Percentiles rank a stretch among this genome's conserved stretches.
phyloP scores from a whole-genome alignment of 2,888 invertebrate species.

The Neocrepidodera transversa region DNA sequence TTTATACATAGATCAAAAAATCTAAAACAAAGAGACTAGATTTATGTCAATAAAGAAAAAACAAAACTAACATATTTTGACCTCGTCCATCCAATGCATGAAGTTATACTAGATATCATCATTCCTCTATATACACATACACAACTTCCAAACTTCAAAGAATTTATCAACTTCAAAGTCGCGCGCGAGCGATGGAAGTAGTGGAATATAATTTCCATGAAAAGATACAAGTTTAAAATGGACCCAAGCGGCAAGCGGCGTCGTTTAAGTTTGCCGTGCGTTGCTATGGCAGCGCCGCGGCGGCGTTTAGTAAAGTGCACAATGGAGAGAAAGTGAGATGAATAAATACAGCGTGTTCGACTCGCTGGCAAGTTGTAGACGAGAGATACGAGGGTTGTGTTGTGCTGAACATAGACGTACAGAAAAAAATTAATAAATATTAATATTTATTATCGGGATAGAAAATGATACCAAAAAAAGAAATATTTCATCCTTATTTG shows the following conservation, averaged over 20 bases:
- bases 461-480: not conserved
- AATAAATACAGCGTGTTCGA: slow-evolving; percentile 58
- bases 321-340: slow-evolving; percentile 57
- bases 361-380: slow-evolving; percentile 48
- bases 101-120: not conserved
- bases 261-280: slow-evolving; percentile 43
- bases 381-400: slow-evolving; percentile 30
- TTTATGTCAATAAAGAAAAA: too few species aligned
- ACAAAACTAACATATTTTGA: too few species aligned
- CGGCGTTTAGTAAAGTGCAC: slow-evolving; percentile 52
- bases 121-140: not conserved
- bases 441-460: not conserved
- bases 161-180: slow-evolving; percentile 25
- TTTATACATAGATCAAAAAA: too few species aligned
- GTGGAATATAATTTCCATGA: slow-evolving; percentile 40
- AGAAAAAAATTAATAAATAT: too few species aligned
- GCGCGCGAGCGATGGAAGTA: slow-evolving; percentile 10
- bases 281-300: slow-evolving; percentile 52
- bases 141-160: slow-evolving; percentile 24
- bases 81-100: not conserved
- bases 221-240: slow-evolving; percentile 41
- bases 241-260: slow-evolving; percentile 40
- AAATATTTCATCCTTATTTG: too few species aligned
- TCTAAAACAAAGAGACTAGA: too few species aligned
- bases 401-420: slow-evolving; percentile 2